Evolutionary conservation across 2,113 vertebrate species (phyloP).

Genomic region (Columbina picui): DNA sequence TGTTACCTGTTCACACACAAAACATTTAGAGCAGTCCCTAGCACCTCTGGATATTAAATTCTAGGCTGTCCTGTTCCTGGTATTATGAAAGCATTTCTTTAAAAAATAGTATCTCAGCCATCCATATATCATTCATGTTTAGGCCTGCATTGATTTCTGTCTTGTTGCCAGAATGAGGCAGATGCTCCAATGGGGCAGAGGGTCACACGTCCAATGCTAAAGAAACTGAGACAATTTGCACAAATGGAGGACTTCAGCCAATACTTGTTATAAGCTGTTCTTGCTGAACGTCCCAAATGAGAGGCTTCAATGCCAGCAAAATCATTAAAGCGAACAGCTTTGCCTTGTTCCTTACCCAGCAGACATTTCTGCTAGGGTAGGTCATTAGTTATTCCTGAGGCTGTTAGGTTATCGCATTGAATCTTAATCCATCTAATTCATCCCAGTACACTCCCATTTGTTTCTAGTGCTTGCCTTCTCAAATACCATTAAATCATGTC

Average conservation of each 20-base stretch:
- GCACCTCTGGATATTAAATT: not conserved
- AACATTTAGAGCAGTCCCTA: not conserved
- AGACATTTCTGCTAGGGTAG: conserved; percentile 43
- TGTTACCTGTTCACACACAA: not conserved
- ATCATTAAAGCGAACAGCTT: conserved; percentile 38
- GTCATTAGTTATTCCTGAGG: conserved; percentile 62
- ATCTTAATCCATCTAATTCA: conserved; percentile 65
- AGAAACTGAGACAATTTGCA: conserved; percentile 24
- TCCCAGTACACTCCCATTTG: conserved; percentile 42
- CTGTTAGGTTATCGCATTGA: conserved; percentile 49
- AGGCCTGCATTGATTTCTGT: conserved; percentile 24
- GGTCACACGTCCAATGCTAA: not conserved
- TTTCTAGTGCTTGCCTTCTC: conserved; percentile 51
- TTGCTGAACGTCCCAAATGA: conserved; percentile 9
- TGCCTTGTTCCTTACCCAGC: conserved; percentile 29
- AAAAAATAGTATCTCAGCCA: not conserved
- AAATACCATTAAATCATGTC: conserved; percentile 60
- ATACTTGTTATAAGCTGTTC: conserved; percentile 14
- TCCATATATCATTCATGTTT: not conserved
- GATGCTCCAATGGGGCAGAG: not conserved
- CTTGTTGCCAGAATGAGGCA: not conserved
- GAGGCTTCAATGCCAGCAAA: conserved; percentile 37
- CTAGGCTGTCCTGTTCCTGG: not conserved
- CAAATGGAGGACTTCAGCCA: conserved; percentile 36
- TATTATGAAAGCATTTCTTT: not conserved